A percentile compares a stretch with the other conserved stretches of the same genome.
phyloP scores from a whole-genome alignment of 2,797 vertebrate genomes.

The Thalassophryne amazonica region DNA sequence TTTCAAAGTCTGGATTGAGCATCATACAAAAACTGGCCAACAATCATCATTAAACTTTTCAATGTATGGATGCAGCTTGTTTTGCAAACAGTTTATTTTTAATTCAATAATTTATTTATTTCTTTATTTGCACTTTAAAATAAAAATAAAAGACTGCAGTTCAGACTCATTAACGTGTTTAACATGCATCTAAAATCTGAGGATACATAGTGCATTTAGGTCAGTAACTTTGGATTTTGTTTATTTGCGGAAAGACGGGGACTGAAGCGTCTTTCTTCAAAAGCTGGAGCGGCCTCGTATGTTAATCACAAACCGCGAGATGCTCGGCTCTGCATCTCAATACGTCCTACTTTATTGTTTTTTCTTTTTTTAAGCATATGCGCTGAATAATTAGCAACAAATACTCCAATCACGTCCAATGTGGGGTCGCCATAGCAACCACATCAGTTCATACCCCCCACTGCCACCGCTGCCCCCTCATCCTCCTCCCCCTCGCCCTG shows the following conservation, averaged over 20 bases:
- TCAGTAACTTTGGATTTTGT: conserved; percentile 3
- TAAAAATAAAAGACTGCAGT: background rate
- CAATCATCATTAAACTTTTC: no score
- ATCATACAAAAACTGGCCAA: background rate
- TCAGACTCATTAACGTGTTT: background rate
- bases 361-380: conserved; percentile 76
- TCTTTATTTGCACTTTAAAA: no score
- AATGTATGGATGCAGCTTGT: no score
- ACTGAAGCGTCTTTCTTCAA: conserved; percentile 28
- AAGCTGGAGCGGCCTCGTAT: conserved; percentile 45
- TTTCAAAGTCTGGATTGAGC: conserved; percentile 11
- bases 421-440: conserved; percentile 72
- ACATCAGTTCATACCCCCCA: conserved; percentile 51
- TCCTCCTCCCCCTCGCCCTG: conserved; percentile 23
- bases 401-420: conserved; percentile 77
- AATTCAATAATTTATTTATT: no score
- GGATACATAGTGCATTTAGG: background rate
- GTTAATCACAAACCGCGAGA: conserved; percentile 62
- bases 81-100: no score
- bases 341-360: conserved; percentile 77
- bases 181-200: background rate
- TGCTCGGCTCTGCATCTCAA: conserved; percentile 71
- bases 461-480: background rate
- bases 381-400: conserved; percentile 76
- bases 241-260: background rate